Evolutionary conservation across 2,113 vertebrate species (phyloP).

Genomic region (Dasyurus viverrinus): DNA sequence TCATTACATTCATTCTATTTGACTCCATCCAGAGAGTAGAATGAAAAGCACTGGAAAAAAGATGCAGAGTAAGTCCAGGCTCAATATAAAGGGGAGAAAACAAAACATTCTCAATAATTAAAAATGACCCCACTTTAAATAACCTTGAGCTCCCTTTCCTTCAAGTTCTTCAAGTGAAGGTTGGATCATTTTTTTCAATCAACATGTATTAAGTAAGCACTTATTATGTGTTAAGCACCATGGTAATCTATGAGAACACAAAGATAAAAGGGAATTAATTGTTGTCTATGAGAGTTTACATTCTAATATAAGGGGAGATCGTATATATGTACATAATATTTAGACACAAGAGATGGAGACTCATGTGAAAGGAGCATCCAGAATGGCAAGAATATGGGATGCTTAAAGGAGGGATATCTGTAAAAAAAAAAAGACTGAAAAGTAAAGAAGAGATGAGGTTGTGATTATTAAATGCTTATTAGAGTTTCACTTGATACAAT

Average conservation of each 20-base stretch:
- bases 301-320: neutral
- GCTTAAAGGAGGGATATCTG: neutral
- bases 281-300: neutral
- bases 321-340: neutral
- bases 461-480: neutral
- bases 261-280: neutral
- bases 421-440: neutral
- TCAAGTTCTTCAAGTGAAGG: neutral
- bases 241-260: neutral
- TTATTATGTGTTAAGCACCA: neutral
- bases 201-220: neutral
- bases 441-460: neutral
- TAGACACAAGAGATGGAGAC: neutral
- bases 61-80: neutral
- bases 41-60: neutral
- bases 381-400: neutral
- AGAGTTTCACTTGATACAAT: neutral
- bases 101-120: neutral
- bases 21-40: neutral
- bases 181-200: neutral
- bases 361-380: neutral
- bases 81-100: neutral
- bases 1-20: neutral
- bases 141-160: neutral
- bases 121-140: neutral